Percentiles rank a stretch among this genome's conserved stretches.
Conservation (phyloP, 2,888 invertebrate species). For the Xestoiulus laeticollis region DNA sequence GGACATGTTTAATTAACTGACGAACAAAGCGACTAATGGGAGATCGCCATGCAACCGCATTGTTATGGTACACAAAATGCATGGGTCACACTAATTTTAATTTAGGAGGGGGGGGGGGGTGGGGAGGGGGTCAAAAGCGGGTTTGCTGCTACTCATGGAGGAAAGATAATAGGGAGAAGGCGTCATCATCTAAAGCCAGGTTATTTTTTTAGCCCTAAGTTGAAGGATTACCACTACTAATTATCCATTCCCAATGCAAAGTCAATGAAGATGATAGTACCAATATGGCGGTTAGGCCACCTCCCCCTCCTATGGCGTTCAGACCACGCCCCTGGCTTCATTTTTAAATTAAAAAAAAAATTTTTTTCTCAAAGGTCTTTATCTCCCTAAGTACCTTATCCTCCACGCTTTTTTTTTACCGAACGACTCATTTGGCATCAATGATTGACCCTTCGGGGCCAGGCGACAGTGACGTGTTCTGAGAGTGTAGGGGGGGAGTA, state of each 20-base stretch:
- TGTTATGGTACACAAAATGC: background rate
- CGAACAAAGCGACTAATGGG: background rate
- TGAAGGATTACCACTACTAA: no score
- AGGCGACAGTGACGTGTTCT: conserved; percentile 44
- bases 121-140: background rate
- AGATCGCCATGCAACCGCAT: background rate
- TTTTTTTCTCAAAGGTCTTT: no score
- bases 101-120: background rate
- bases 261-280: no score
- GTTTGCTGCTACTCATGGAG: background rate
- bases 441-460: background rate
- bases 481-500: conserved; percentile 64
- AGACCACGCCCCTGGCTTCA: no score
- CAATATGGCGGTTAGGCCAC: no score
- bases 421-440: conserved; percentile 29
- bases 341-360: no score
- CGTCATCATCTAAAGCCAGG: background rate
- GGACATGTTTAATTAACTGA: background rate
- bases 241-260: no score
- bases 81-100: background rate
- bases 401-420: background rate
- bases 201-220: no score
- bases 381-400: no score
- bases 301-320: no score
- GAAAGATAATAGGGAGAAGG: background rate